Evolutionary conservation across 2,888 invertebrate genomes (phyloP), one percentile per base, ranked within the genome.

Genomic region (Malthinus seriepunctatus): DNA sequence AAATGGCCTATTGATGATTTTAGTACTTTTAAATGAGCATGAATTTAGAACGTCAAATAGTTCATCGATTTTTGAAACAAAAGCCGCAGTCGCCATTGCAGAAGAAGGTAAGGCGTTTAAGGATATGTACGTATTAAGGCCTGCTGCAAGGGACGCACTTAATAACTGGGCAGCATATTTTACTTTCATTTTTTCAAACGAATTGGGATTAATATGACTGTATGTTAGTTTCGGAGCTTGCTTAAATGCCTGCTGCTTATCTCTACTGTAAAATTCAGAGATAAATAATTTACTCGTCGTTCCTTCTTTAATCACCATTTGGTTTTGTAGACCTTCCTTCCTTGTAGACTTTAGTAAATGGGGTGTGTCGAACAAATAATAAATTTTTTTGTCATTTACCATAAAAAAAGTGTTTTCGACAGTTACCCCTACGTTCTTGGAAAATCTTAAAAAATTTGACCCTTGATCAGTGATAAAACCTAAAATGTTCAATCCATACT

Each of bases 21-120:
- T n/a, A n/a, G n/a, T n/a, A n/a, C n/a, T n/a, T n/a, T n/a, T n/a
- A n/a, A n/a, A n/a, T n/a, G n/a, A n/a, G n/a, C 33, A 65, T 9
- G 64, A 64, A 66, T 68, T 69, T 3, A 67, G 54, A 12, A 69
- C 32, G 59, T 70, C 67, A 57, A 69, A 69, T 4, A 69, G 47
- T 38, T 66, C 63, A 56, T 69, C 59, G 45, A 69, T 62, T 39
- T 51, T 60, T 46, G 63, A 60, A 38, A 67, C 57, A 33, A 63
- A 53, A 32, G 51, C 53, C 34, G 60, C 55, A 32, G 67, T 66
- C 11, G 44, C 51, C n/a, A 52, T 31, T 5, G 67, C 64, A 23
- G 45, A 49, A 23, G 44, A n/a, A 8, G 62, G 57, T 49, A 69
- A 50, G 9, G 42, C 54, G 34, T 52, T 60, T 44, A 66, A 60